These are phyloP conservation scores for Spodoptera litura DNA, from an alignment of 1,140 invertebrate species.

Conservation along the genomic window DNA sequence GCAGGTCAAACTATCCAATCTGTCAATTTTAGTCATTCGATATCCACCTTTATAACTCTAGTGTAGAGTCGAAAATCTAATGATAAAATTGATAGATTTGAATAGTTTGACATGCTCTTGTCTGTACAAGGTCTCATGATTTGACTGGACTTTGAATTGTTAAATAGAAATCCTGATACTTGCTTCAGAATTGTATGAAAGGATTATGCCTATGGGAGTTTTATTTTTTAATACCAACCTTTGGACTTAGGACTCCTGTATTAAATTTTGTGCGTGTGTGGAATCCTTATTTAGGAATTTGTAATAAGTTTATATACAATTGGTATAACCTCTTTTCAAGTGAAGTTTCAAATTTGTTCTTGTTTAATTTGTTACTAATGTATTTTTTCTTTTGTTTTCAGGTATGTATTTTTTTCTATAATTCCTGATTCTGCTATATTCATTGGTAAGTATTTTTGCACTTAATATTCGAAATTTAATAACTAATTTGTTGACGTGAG, in stretches of 20 bases:
- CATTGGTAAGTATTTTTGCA: background rate
- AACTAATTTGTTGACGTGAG: no score
- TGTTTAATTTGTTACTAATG: background rate
- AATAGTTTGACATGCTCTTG: background rate
- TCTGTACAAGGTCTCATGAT: background rate
- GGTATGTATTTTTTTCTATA: background rate
- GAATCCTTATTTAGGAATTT: no score
- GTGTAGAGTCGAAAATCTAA: no score
- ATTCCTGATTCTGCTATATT: background rate
- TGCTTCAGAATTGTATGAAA: slow-evolving; percentile 8
- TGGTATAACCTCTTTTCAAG: no score
- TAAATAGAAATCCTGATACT: slow-evolving; percentile 24
- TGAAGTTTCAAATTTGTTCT: background rate
- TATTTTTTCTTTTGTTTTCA: slow-evolving; percentile 13
- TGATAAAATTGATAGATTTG: no score
- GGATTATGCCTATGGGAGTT: background rate
- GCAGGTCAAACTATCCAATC: background rate
- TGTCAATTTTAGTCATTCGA: no score
- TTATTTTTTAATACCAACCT: background rate
- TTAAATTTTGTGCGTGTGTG: no score
- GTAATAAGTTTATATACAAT: no score
- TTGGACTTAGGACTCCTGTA: background rate
- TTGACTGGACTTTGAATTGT: slow-evolving; percentile 10
- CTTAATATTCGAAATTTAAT: no score
- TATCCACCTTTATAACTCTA: no score